Percentiles rank a stretch among this genome's conserved stretches.
Evolutionary conservation across 1,140 invertebrate genomes (phyloP).

Genomic region (Eupeodes corollae): DNA sequence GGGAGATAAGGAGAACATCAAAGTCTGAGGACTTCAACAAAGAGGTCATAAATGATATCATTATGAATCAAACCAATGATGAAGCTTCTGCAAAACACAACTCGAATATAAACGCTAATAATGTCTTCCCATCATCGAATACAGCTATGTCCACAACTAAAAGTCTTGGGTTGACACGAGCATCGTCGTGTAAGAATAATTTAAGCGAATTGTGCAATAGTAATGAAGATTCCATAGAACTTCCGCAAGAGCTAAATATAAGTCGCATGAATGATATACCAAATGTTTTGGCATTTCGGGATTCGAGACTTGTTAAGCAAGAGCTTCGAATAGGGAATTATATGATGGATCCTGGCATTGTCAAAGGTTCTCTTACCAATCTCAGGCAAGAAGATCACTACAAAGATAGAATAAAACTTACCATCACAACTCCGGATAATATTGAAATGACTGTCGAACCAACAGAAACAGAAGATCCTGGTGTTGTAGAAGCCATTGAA

Average conservation of each 20-base stretch:
- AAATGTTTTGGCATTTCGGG: slow-evolving; percentile 31
- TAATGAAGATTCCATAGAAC: slow-evolving; percentile 12
- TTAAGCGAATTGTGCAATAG: slow-evolving; percentile 5
- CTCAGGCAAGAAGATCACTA: slow-evolving; percentile 13
- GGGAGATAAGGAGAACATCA: slow-evolving; percentile 45
- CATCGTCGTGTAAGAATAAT: slow-evolving; percentile 4
- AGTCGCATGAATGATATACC: slow-evolving; percentile 28
- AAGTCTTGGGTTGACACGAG: slow-evolving; percentile 2
- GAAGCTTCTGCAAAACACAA: slow-evolving; percentile 4
- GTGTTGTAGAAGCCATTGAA: slow-evolving; percentile 29
- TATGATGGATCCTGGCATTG: slow-evolving; percentile 35
- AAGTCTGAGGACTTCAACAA: slow-evolving; percentile 36
- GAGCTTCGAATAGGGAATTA: slow-evolving; percentile 35
- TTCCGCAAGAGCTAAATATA: neutral
- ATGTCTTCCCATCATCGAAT: neutral
- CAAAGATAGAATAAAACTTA: slow-evolving; percentile 27
- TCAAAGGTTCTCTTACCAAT: slow-evolving; percentile 26
- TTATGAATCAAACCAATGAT: neutral
- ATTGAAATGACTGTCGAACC: slow-evolving; percentile 29
- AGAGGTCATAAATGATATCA: slow-evolving; percentile 16
- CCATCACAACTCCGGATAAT: slow-evolving; percentile 33
- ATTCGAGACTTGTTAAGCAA: slow-evolving; percentile 35
- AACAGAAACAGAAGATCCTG: slow-evolving; percentile 20
- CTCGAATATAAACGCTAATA: neutral
- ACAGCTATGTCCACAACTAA: no score